Evolutionary conservation across 1,140 invertebrate genomes (phyloP), one percentile per base, ranked within the genome.

Genomic region (Tenebrio molitor): DNA sequence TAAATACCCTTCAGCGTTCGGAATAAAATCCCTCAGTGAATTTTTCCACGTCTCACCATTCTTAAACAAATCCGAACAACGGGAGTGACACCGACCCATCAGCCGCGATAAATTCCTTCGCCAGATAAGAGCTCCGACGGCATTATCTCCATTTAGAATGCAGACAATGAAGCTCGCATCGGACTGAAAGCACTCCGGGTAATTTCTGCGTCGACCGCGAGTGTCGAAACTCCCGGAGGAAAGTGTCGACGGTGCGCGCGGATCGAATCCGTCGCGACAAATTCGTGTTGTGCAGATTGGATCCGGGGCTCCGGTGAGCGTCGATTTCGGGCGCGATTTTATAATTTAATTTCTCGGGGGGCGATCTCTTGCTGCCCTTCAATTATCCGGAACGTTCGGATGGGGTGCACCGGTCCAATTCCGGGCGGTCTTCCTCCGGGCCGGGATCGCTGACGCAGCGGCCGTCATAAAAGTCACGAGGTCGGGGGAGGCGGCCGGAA

Each of bases 131-230:
- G 44, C n/a, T 14, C 12, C n/a, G 36, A 41, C 36, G 12, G 36
- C 19, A 50, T 50, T 50, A 50, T 50, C 44, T 50, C 17, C 44
- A 21, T 50, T 50, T 50, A 46, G 44, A 46, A 46, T 46, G 44
- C 44, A 46, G 44, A 46, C 44, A 46, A 46, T 46, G 19, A 46
- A 46, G 44, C 44, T 46, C n/a, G n/a, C n/a, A n/a, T 46, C 17
- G 44, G 44, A 19, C 44, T 46, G 23, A 50, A 50, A 50, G 44
- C 44, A 50, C 44, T 50, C 17, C 15, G 16, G 19, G 44, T 50
- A 50, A 50, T 50, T 50, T 50, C 44, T 19, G 16, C 5, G 17
- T 16, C 44, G 15, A 19, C 12, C 36, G 36, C 36, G 6, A n/a
- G n/a, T n/a, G n/a, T n/a, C n/a, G n/a, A n/a, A n/a, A n/a, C n/a